Percentiles rank a stretch among this genome's conserved stretches.
These are phyloP conservation scores for Stegodyphus dumicola DNA, from an alignment of 1,140 invertebrate genomes.

Conservation along the genomic window DNA sequence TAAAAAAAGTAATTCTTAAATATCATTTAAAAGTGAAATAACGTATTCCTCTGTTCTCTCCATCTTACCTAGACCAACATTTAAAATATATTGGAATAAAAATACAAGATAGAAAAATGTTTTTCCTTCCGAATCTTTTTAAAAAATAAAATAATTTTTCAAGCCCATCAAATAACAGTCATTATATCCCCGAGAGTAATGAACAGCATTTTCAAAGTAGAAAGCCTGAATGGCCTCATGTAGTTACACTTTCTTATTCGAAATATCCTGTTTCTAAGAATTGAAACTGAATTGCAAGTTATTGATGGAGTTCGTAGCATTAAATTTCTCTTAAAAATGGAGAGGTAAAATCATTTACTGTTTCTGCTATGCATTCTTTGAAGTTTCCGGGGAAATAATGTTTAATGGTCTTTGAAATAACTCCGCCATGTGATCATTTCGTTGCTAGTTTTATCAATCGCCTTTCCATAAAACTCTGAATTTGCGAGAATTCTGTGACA, in stretches of 20 bases:
- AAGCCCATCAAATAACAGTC: neutral
- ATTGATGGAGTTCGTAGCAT: neutral
- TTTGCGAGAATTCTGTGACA: too few relatives aligned
- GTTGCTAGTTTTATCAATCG: too few relatives aligned
- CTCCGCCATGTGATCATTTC: too few relatives aligned
- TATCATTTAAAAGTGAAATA: too few relatives aligned
- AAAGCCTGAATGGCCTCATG: neutral
- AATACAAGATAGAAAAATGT: neutral
- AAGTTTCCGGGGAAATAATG: too few relatives aligned
- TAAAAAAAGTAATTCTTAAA: too few relatives aligned
- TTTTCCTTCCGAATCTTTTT: neutral
- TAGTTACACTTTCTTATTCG: neutral
- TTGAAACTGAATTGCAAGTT: neutral
- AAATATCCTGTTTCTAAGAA: neutral
- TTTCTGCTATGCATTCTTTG: neutral
- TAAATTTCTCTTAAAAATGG: neutral
- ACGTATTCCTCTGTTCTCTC: too few relatives aligned
- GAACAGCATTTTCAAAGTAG: neutral
- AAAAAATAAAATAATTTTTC: neutral
- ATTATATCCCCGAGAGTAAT: neutral
- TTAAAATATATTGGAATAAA: too few relatives aligned
- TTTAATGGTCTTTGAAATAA: too few relatives aligned
- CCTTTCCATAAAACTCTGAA: too few relatives aligned
- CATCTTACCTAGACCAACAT: too few relatives aligned
- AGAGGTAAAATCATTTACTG: neutral